phyloP scores from a whole-genome alignment of 2,113 vertebrate genomes.

The Ia io region DNA sequence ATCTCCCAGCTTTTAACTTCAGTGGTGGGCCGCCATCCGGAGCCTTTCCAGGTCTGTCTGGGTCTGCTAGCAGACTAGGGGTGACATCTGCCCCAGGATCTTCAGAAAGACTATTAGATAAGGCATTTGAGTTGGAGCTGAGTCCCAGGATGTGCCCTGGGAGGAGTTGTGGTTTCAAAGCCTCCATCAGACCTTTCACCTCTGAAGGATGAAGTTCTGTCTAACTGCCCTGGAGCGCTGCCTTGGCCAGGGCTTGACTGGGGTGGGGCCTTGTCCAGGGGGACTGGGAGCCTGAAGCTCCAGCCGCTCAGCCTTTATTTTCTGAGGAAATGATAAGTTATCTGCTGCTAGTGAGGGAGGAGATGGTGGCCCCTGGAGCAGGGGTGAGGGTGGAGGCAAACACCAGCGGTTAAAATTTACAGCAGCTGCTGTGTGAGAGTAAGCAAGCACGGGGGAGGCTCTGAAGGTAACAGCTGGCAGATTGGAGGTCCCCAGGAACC shows the following conservation, averaged over 20 bases:
- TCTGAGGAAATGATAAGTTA: conserved; percentile 10
- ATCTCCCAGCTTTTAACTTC: conserved; percentile 75
- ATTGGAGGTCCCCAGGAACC: not conserved
- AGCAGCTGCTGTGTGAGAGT: not conserved
- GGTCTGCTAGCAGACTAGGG: conserved; percentile 82
- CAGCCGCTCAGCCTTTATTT: not conserved
- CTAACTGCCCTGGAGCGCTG: not conserved
- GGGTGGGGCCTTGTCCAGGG: not conserved
- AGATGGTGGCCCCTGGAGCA: not conserved
- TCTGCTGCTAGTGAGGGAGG: not conserved
- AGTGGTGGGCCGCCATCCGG: conserved; percentile 69
- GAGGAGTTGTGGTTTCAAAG: conserved; percentile 76
- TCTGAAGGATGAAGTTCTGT: conserved; percentile 62
- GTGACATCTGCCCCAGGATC: conserved; percentile 81
- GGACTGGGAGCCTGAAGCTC: not conserved
- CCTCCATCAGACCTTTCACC: conserved; percentile 70
- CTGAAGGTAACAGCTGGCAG: not conserved
- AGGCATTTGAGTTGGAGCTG: conserved; percentile 78
- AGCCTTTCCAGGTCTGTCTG: conserved; percentile 70
- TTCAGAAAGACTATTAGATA: conserved; percentile 53
- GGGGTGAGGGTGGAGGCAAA: not conserved
- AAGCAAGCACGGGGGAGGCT: not conserved
- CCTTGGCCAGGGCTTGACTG: not conserved
- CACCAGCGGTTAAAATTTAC: not conserved
- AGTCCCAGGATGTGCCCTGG: conserved; percentile 49